Conservation (phyloP, 1,140 invertebrate species). For the Berghia stephanieae region DNA sequence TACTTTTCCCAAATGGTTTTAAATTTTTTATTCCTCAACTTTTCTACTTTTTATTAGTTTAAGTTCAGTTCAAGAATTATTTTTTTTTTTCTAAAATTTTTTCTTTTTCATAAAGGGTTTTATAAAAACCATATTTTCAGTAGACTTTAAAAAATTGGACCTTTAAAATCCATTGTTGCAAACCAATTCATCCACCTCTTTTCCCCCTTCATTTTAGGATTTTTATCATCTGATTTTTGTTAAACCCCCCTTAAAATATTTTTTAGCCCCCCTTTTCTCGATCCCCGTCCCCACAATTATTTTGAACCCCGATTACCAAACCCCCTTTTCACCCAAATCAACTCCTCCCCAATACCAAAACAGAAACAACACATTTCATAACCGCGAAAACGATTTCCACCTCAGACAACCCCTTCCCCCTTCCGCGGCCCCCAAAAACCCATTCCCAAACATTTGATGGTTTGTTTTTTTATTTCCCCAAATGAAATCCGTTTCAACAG, state of each 20-base stretch:
- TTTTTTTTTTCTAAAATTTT: background rate
- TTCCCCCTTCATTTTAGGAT: too few relatives aligned
- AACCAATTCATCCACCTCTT: conserved; percentile 23
- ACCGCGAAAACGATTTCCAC: conserved; percentile 35
- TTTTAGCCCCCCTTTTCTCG: too few relatives aligned
- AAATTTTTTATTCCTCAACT: conserved; percentile 28
- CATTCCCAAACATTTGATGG: conserved; percentile 36
- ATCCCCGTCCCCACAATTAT: too few relatives aligned
- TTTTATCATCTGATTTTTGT: too few relatives aligned
- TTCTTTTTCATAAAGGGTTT: conserved; percentile 3
- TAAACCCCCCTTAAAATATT: too few relatives aligned
- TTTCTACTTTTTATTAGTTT: conserved; percentile 24
- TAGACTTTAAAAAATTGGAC: background rate
- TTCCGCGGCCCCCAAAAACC: conserved; percentile 38
- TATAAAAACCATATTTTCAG: conserved; percentile 14
- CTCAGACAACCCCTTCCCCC: conserved; percentile 36
- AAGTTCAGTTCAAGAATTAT: background rate
- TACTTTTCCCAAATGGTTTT: conserved; percentile 33
- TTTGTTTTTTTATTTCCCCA: conserved; percentile 14
- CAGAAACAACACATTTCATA: conserved; percentile 37
- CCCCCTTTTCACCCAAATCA: too few relatives aligned
- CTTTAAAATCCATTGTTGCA: conserved; percentile 29
- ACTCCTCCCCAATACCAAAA: too few relatives aligned
- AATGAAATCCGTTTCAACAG: background rate
- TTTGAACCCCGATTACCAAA: too few relatives aligned